Evolutionary conservation across 2,888 invertebrate genomes (phyloP).

Genomic region (Thymelicus sylvestris): DNA sequence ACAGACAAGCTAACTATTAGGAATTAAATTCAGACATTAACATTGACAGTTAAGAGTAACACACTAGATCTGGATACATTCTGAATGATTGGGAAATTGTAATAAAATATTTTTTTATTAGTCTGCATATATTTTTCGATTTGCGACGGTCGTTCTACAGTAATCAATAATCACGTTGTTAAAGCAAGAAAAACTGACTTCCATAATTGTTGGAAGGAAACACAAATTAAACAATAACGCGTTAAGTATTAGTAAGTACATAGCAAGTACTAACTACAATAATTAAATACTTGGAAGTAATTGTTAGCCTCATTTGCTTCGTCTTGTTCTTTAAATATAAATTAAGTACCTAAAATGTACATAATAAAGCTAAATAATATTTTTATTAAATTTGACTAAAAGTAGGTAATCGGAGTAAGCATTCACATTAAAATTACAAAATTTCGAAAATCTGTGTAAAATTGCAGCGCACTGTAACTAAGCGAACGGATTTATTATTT

Average conservation of each 20-base stretch:
- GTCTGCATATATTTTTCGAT: constrained; percentile 1
- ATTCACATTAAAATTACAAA: constrained; percentile 57
- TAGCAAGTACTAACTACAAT: constrained; percentile 12
- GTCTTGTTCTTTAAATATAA: constrained; percentile 63
- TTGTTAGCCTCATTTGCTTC: constrained; percentile 76
- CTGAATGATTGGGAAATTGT: too few species aligned
- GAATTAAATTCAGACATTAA: too few species aligned
- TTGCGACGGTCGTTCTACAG: constrained; percentile 15
- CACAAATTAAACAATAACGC: constrained; percentile 28
- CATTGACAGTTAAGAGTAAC: too few species aligned
- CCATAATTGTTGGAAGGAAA: constrained; percentile 23
- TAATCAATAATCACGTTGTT: constrained; percentile 14
- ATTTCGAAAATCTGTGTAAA: constrained; percentile 13
- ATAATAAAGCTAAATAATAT: constrained; percentile 61
- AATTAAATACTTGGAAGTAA: constrained; percentile 38
- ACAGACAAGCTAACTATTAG: too few species aligned
- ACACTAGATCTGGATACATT: too few species aligned
- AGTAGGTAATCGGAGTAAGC: constrained; percentile 79
- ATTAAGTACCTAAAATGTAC: constrained; percentile 65
- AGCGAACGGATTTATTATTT: constrained; percentile 4
- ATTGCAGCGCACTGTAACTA: constrained; percentile 5
- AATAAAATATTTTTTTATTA: neutral
- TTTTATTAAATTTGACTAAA: constrained; percentile 69
- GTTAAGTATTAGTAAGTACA: constrained; percentile 18
- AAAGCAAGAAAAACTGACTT: constrained; percentile 24